A percentile compares a stretch with the other conserved stretches of the same genome.
Evolutionary conservation across 2,888 invertebrate genomes (phyloP).

Genomic region (Callyntrura sp.): DNA sequence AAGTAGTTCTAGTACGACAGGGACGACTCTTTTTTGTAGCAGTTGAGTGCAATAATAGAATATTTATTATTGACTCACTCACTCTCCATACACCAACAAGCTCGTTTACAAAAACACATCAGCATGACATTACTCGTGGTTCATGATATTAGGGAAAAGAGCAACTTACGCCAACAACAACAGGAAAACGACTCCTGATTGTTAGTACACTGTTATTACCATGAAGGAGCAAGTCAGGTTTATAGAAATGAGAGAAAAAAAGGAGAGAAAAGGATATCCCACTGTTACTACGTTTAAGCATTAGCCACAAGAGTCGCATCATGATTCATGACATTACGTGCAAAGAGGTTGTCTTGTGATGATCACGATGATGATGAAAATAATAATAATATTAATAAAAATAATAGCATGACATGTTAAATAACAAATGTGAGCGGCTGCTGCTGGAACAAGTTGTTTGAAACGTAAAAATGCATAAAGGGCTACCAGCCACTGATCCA

Average conservation of each 20-base stretch:
- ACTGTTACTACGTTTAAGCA: conserved; percentile 19
- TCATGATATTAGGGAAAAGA: conserved; percentile 19
- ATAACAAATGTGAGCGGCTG: conserved; percentile 24
- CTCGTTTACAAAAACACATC: conserved; percentile 5
- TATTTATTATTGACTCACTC: conserved; percentile 59
- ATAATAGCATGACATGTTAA: not conserved
- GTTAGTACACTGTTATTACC: not conserved
- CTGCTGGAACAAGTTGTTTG: conserved; percentile 48
- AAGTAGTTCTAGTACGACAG: conserved; percentile 7
- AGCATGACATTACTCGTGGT: not conserved
- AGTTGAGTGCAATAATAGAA: conserved; percentile 44
- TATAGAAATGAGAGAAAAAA: conserved; percentile 10
- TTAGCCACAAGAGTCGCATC: not conserved
- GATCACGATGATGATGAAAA: not conserved
- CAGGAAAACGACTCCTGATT: not conserved
- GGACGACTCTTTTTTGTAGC: conserved; percentile 41
- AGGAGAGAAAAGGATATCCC: conserved; percentile 37
- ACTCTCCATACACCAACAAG: not conserved
- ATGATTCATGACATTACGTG: conserved; percentile 36
- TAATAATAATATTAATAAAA: too few species aligned
- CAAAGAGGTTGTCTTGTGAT: conserved; percentile 28
- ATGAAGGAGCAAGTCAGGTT: not conserved
- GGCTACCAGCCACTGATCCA: not conserved
- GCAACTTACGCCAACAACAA: not conserved
- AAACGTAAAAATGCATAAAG: conserved; percentile 15